Evolutionary conservation across 2,888 invertebrate genomes (phyloP), one percentile per base, ranked within the genome.

Genomic region (Camponotus fellah): DNA sequence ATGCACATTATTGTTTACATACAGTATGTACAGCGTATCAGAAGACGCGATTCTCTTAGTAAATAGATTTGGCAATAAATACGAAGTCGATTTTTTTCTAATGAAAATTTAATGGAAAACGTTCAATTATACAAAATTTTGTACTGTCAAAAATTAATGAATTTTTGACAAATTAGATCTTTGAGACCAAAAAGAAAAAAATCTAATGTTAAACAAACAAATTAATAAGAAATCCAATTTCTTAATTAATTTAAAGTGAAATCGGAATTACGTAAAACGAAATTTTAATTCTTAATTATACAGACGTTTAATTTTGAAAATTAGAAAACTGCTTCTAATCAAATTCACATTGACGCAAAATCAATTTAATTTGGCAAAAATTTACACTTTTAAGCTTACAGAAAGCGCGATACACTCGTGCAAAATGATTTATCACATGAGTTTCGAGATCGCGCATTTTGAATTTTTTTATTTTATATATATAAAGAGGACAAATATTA

Each of bases 271-370:
- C 3, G 53, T 66, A n/a, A 26, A 34, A 21, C 2, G 6, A 10
- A 79, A 60, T 46, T 60, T 79, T 60, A 26, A 79, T 46, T 79
- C 2, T 14, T 37, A 60, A 80, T 69, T 58, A 69, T 0, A 1
- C n/a, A 58, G 21, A 69, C 17, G 2, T 56, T 66, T 58, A 58
- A 58, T 21, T 32, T 68, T 0, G 1, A n/a, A n/a, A 77, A 43
- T 68, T 77, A 66, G n/a, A 40, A 66, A 77, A 12, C 26, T 58
- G 3, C 17, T 17, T 56, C 34, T 0, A 1, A 26, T 49, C 10
- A 65, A 75, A 64, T 37, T 46, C 26, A 37, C 34, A 12, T 4
- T 32, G 14, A 43, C 37, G 49, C 34, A 76, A 49, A 49, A 14
- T 60, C 43, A 8, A 62, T 0, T 46, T 2, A 14, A 75, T 62